Conservation (phyloP, 2,797 vertebrate species). For the Coregonus ussuriensis region DNA sequence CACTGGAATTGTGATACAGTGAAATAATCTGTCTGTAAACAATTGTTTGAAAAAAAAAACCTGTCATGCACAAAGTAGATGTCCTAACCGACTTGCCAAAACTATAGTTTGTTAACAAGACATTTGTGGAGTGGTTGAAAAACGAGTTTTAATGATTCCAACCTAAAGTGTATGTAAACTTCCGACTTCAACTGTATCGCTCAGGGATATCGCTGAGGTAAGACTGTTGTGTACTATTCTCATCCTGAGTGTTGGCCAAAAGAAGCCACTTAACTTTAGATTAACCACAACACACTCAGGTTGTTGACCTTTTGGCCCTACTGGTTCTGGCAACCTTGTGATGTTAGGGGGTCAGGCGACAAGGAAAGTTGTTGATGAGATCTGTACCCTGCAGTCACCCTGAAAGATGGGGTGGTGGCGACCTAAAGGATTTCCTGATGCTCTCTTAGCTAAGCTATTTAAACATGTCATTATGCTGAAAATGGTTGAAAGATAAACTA, state of each 20-base stretch:
- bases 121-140: too few relatives aligned
- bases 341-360: not conserved
- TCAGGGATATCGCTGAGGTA: not conserved
- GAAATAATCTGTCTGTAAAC: too few relatives aligned
- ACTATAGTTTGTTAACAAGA: too few relatives aligned
- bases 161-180: too few relatives aligned
- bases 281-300: too few relatives aligned
- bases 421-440: conserved; percentile 28
- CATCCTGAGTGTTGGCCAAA: not conserved
- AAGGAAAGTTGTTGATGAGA: conserved; percentile 12
- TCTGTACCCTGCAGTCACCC: conserved; percentile 26
- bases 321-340: not conserved
- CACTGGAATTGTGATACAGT: too few relatives aligned
- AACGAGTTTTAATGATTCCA: too few relatives aligned
- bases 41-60: too few relatives aligned
- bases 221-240: not conserved
- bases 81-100: too few relatives aligned
- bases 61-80: too few relatives aligned
- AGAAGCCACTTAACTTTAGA: too few relatives aligned
- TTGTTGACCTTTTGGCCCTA: not conserved
- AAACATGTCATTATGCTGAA: not conserved
- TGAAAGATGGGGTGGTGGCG: conserved; percentile 9
- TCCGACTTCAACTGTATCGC: not conserved
- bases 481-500: not conserved
- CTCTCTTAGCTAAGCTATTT: not conserved